Conservation (phyloP, 2,888 invertebrate genomes). For the Proisotoma minuta region DNA sequence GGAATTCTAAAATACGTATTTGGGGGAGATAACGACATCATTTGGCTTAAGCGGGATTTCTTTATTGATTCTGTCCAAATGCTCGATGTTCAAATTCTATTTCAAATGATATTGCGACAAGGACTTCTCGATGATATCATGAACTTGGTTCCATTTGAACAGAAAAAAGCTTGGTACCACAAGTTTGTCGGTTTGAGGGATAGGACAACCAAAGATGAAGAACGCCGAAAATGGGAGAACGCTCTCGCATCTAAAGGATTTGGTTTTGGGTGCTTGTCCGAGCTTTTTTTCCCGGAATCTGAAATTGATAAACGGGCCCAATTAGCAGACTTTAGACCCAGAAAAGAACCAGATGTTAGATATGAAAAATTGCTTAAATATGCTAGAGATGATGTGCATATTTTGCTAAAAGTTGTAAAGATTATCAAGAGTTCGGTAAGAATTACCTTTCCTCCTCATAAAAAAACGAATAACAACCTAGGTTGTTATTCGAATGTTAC, state of each 20-base stretch:
- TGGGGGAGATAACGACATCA: conserved; percentile 2
- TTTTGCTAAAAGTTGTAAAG: neutral
- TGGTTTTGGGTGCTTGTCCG: neutral
- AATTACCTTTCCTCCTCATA: too few relatives aligned
- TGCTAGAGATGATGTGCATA: conserved; percentile 7
- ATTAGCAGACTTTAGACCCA: conserved; percentile 1
- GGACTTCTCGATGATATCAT: neutral
- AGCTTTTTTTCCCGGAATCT: neutral
- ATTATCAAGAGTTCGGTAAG: neutral
- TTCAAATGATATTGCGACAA: neutral
- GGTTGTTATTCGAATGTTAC: neutral
- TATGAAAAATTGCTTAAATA: neutral
- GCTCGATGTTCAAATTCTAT: neutral
- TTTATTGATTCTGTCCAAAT: neutral
- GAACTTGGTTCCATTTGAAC: neutral
- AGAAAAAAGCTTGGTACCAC: conserved; percentile 9
- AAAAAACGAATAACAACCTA: neutral
- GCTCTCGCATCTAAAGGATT: neutral
- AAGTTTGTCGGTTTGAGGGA: neutral
- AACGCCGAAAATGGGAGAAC: neutral
- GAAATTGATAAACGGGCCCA: conserved; percentile 3
- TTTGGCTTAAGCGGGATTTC: conserved; percentile 8
- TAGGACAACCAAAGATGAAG: neutral
- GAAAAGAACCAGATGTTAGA: neutral
- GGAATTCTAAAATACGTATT: neutral